These are phyloP conservation scores for Phragmatobia fuliginosa DNA, from an alignment of 2,888 invertebrate genomes.

Conservation along the genomic window DNA sequence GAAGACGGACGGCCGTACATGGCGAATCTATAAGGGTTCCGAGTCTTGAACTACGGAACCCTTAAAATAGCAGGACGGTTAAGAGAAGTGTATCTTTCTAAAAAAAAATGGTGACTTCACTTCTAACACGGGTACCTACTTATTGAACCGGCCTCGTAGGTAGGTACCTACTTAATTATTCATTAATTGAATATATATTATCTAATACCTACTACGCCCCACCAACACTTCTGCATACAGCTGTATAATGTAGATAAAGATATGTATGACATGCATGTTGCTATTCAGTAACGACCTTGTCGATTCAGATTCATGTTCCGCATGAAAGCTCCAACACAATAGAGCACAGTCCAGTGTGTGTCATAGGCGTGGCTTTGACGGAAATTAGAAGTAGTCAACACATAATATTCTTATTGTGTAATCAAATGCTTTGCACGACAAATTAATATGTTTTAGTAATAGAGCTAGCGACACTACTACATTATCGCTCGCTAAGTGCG, in stretches of 20 bases:
- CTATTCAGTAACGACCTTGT: conserved; percentile 66
- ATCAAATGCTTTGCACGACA: not conserved
- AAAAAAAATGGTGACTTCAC: too few species aligned
- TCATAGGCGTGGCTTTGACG: conserved; percentile 55
- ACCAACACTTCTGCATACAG: conserved; percentile 31
- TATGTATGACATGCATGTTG: conserved; percentile 50
- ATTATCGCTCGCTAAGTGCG: not conserved
- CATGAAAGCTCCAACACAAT: conserved; percentile 73
- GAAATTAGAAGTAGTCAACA: conserved; percentile 60
- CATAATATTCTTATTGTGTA: conserved; percentile 33
- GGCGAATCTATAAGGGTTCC: too few species aligned
- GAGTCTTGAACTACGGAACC: too few species aligned
- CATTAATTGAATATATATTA: too few species aligned
- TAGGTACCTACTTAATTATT: conserved; percentile 3
- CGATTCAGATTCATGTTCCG: conserved; percentile 71
- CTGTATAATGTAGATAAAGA: conserved; percentile 50
- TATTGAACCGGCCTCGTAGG: too few species aligned
- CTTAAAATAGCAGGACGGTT: too few species aligned
- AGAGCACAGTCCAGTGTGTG: conserved; percentile 52
- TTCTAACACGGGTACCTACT: too few species aligned
- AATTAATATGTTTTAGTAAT: not conserved
- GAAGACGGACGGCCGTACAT: too few species aligned
- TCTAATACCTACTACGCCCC: not conserved
- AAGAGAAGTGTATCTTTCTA: too few species aligned
- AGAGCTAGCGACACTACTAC: not conserved